Evolutionary conservation across 2,113 vertebrate genomes (phyloP).

Genomic region (Tragulus kanchil): DNA sequence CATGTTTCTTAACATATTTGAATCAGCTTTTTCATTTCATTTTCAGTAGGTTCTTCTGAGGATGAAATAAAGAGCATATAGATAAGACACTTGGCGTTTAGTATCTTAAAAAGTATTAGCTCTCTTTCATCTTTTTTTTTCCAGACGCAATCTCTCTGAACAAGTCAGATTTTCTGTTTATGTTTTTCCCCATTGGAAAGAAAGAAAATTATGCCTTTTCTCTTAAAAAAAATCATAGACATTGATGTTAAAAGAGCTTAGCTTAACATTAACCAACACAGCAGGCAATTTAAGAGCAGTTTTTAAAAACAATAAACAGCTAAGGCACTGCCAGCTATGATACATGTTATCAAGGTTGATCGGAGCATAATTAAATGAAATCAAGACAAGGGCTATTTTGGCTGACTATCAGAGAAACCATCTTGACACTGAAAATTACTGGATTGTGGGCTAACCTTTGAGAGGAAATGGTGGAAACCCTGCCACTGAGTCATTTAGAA

Average conservation of each 20-base stretch:
- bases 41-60: conserved; percentile 39
- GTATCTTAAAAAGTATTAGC: background rate
- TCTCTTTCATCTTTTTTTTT: conserved; percentile 55
- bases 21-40: conserved; percentile 46
- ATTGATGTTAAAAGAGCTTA: conserved; percentile 47
- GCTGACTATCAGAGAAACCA: conserved; percentile 59
- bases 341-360: too few relatives aligned
- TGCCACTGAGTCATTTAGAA: conserved; percentile 72
- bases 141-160: background rate
- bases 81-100: conserved; percentile 17
- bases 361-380: conserved; percentile 51
- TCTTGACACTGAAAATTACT: conserved; percentile 67
- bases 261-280: conserved; percentile 16
- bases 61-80: conserved; percentile 14
- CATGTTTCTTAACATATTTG: conserved; percentile 28
- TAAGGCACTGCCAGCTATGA: background rate
- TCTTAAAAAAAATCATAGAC: conserved; percentile 48
- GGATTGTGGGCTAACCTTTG: conserved; percentile 52
- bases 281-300: conserved; percentile 34
- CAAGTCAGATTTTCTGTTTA: conserved; percentile 49
- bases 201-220: conserved; percentile 13
- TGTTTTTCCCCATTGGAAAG: conserved; percentile 11
- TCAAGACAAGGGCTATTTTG: conserved; percentile 37
- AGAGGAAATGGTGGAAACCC: conserved; percentile 73
- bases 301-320: conserved; percentile 45